Base-by-base conservation (phyloP, 2,113 vertebrate species). In the Dicaeum eximium region DNA sequence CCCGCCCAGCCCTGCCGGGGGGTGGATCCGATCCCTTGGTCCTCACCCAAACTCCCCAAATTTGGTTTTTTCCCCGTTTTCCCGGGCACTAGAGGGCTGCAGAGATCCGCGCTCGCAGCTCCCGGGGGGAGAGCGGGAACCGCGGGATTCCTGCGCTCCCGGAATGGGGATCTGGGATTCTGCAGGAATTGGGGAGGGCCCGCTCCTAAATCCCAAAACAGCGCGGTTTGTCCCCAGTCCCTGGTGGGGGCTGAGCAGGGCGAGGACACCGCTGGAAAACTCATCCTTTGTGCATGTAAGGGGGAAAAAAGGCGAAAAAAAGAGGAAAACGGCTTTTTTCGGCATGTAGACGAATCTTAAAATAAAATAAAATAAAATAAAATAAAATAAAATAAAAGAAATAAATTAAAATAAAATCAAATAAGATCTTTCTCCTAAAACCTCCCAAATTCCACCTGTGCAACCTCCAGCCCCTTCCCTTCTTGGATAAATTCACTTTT, bases 41-140 rank as follows among this genome's bases (percentile, higher is more conserved):
- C 50, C 47, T 64, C 30, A 3, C 1, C 40, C 69, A 11, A 64
- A 33, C 57, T 45, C 40, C 58, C 4, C 53, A 11, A 27, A 57
- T 22, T 0, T 21, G 22, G 27, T 1, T 15, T 69, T 74, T 74
- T 3, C 70, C 50, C 2, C 0, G 8, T 79, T 67, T 89, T 72
- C 17, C 3, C 16, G 35, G 91, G 93, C 95, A 69, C 95, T 93
- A 95, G 93, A 90, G 95, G 85, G 95, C 95, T 93, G 93, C 93
- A 92, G 81, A 96, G 91, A 45, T 28, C 88, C 2, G 77, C 35
- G 37, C 19, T 75, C 40, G 88, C 15, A 8, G 57, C 37, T 47
- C 38, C 54, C n/a, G 22, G 8, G 10, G 42, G 50, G 28, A 50
- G 37, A 75, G 9, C 1, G 7, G 42, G 9, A 22, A 11, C 5